phyloP scores from a whole-genome alignment of 1,140 invertebrate species.

The Tetragonula clypearis region DNA sequence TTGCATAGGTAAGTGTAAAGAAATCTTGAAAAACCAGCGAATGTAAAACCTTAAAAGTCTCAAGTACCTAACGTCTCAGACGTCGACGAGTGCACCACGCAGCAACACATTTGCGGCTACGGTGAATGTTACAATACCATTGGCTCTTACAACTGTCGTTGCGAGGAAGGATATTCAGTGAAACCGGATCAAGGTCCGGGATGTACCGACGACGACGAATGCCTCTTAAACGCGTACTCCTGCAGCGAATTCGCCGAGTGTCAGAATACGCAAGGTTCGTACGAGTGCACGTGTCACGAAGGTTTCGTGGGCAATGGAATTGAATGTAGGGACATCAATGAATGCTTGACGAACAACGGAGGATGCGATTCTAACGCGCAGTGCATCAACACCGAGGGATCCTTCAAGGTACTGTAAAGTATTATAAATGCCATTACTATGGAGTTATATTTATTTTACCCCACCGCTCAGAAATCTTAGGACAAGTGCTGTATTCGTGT shows the following conservation, averaged over 20 bases:
- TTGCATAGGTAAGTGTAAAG: slow-evolving; percentile 83
- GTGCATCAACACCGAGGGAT: slow-evolving; percentile 93
- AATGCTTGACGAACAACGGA: slow-evolving; percentile 91
- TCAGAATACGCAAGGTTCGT: slow-evolving; percentile 90
- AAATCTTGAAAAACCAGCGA: too few relatives aligned
- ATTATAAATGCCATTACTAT: neutral
- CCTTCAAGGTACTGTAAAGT: slow-evolving; percentile 85
- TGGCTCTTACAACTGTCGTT: slow-evolving; percentile 91
- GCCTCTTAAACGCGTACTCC: slow-evolving; percentile 88
- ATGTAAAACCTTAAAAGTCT: too few relatives aligned
- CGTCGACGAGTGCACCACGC: slow-evolving; percentile 88
- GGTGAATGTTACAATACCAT: slow-evolving; percentile 91
- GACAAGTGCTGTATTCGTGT: too few relatives aligned
- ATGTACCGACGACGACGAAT: slow-evolving; percentile 94
- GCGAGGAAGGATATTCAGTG: slow-evolving; percentile 91
- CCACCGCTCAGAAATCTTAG: too few relatives aligned
- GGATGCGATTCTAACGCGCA: slow-evolving; percentile 92
- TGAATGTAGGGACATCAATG: slow-evolving; percentile 89
- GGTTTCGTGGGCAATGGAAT: slow-evolving; percentile 92
- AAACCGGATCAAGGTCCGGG: slow-evolving; percentile 87
- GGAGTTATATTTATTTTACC: neutral
- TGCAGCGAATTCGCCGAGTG: slow-evolving; percentile 92
- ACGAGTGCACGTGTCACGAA: slow-evolving; percentile 91
- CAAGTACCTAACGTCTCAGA: slow-evolving; percentile 77
- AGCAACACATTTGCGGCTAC: slow-evolving; percentile 87